phyloP scores from a whole-genome alignment of 1,140 invertebrate genomes.

The Sarcophaga bullata region DNA sequence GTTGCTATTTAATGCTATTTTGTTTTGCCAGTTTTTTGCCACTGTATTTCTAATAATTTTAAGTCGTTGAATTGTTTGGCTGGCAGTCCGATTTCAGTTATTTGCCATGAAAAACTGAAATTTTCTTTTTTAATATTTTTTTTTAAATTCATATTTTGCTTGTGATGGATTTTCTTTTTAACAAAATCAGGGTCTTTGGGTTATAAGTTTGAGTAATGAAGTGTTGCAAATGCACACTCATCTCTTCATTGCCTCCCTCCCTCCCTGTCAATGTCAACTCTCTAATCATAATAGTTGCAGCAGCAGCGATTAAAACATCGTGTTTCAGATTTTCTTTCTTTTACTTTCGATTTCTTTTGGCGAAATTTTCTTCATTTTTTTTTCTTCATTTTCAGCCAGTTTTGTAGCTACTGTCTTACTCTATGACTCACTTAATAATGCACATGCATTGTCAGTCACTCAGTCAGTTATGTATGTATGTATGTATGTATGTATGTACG shows the following conservation, averaged over 20 bases:
- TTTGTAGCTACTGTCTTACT: background rate
- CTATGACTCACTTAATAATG: background rate
- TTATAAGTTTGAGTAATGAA: too few relatives aligned
- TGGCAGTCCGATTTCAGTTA: background rate
- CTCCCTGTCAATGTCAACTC: background rate
- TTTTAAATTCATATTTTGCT: background rate
- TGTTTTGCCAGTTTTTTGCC: background rate
- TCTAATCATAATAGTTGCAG: conserved; percentile 11
- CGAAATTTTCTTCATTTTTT: too few relatives aligned
- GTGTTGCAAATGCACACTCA: background rate
- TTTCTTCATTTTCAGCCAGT: too few relatives aligned
- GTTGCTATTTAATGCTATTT: background rate
- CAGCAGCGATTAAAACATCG: too few relatives aligned
- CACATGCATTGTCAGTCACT: background rate
- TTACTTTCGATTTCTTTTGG: background rate
- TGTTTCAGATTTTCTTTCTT: conserved; percentile 6
- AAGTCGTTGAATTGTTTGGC: conserved; percentile 3
- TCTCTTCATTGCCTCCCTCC: too few relatives aligned
- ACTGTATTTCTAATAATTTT: background rate
- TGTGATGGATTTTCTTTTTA: too few relatives aligned
- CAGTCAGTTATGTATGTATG: background rate
- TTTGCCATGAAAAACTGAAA: background rate
- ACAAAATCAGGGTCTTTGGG: too few relatives aligned
- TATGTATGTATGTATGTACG: too few relatives aligned
- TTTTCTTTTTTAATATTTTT: background rate